These are phyloP conservation scores for Delia radicum DNA, from an alignment of 1,140 invertebrate species.

Conservation along the genomic window DNA sequence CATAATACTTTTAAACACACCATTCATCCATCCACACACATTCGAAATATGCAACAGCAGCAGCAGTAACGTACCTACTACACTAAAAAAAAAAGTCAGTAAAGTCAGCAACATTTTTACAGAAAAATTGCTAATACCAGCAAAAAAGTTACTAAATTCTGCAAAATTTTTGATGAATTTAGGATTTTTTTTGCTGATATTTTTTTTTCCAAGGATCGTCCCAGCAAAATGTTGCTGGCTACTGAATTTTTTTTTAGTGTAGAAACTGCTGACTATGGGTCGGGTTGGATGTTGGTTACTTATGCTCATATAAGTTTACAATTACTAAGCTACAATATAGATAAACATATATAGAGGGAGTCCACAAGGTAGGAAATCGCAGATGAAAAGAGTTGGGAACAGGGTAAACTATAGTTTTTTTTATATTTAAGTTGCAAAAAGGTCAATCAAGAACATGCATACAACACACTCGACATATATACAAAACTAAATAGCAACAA, in stretches of 20 bases:
- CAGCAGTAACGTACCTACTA: too few relatives aligned
- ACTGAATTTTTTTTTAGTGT: too few relatives aligned
- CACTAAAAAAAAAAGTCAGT: too few relatives aligned
- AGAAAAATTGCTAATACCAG: neutral
- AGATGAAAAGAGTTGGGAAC: neutral
- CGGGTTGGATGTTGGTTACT: too few relatives aligned
- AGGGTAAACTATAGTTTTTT: neutral
- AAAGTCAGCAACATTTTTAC: neutral
- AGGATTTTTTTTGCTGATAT: too few relatives aligned
- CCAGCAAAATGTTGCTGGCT: too few relatives aligned
- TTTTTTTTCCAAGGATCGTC: too few relatives aligned
- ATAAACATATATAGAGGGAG: neutral
- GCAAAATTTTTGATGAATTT: too few relatives aligned
- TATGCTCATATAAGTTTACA: neutral
- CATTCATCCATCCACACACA: neutral
- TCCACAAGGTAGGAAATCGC: neutral
- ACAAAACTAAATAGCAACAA: neutral
- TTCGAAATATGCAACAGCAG: neutral
- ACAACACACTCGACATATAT: neutral
- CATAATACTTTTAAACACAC: conserved; percentile 4
- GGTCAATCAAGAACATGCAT: conserved; percentile 3
- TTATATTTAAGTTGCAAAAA: neutral
- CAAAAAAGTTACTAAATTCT: neutral
- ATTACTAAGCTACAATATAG: neutral
- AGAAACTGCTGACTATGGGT: too few relatives aligned